Evolutionary conservation across 2,888 invertebrate species (phyloP).

Genomic region (Microctonus aethiopoides): DNA sequence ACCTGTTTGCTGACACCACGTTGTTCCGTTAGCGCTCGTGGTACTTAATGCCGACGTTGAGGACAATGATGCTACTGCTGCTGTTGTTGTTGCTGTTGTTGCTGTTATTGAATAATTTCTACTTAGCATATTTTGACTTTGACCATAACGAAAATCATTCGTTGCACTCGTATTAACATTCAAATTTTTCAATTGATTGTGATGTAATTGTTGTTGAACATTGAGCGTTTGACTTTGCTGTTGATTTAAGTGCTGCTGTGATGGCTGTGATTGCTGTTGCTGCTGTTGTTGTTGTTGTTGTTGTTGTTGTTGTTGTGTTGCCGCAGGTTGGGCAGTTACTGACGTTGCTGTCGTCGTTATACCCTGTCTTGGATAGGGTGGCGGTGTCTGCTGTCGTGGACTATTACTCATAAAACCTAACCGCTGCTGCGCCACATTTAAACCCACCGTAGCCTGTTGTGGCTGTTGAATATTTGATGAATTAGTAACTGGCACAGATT

Average conservation of each 20-base stretch:
- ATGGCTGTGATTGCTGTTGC: slow-evolving; percentile 40
- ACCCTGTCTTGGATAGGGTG: slow-evolving; percentile 67
- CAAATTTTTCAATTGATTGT: slow-evolving; percentile 62
- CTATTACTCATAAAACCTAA: slow-evolving; percentile 56
- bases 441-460: slow-evolving; percentile 43
- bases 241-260: slow-evolving; percentile 45
- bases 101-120: slow-evolving; percentile 53
- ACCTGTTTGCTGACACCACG: slow-evolving; percentile 57
- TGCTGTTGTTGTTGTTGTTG: slow-evolving; percentile 46
- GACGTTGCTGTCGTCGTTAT: slow-evolving; percentile 36
- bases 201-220: slow-evolving; percentile 64
- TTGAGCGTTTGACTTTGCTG: slow-evolving; percentile 58
- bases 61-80: slow-evolving; percentile 4
- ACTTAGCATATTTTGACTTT: slow-evolving; percentile 64
- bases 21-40: slow-evolving; percentile 52
- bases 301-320: slow-evolving; percentile 45
- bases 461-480: slow-evolving; percentile 29
- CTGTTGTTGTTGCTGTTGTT: not conserved
- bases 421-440: slow-evolving; percentile 60
- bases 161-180: slow-evolving; percentile 62
- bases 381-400: slow-evolving; percentile 61
- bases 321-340: not conserved
- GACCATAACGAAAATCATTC: slow-evolving; percentile 65
- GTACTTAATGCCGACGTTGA: not conserved
- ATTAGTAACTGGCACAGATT: slow-evolving; percentile 40